Evolutionary conservation across 2,797 vertebrate genomes (phyloP).

Genomic region (Betta splendens): DNA sequence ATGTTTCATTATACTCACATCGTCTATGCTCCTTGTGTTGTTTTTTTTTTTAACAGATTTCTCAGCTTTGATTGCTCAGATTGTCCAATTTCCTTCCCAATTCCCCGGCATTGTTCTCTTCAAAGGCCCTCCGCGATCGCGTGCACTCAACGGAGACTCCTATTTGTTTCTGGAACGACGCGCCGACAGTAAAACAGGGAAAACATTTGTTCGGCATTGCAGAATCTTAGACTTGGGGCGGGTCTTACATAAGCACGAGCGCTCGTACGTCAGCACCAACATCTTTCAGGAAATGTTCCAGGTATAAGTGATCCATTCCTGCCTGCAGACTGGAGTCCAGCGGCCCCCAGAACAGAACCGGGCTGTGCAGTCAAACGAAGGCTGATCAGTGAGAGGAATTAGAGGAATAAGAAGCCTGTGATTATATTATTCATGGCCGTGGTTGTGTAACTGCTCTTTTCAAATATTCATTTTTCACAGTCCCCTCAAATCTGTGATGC

Average conservation of each 20-base stretch:
- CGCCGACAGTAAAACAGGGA: constrained; percentile 13
- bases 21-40: constrained; percentile 22
- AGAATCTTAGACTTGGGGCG: not conserved
- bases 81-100: constrained; percentile 54
- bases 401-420: constrained; percentile 25
- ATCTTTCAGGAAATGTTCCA: constrained; percentile 19
- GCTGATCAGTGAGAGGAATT: constrained; percentile 27
- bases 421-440: constrained; percentile 45
- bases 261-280: not conserved
- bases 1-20: not conserved
- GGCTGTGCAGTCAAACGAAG: constrained; percentile 23
- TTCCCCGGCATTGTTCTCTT: constrained; percentile 33
- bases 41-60: constrained; percentile 48
- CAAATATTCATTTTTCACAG: constrained; percentile 25
- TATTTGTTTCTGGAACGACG: constrained; percentile 9
- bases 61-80: constrained; percentile 28
- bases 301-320: constrained; percentile 10
- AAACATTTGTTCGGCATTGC: constrained; percentile 1
- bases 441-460: constrained; percentile 32
- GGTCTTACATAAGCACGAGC: not conserved
- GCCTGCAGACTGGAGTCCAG: constrained; percentile 21
- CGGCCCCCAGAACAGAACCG: constrained; percentile 27
- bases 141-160: constrained; percentile 32
- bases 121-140: constrained; percentile 26
- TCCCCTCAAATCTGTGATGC: constrained; percentile 9